Percentiles rank a stretch among this genome's conserved stretches.
phyloP scores from a whole-genome alignment of 2,888 invertebrate genomes.

The Nasonovia ribisnigri region DNA sequence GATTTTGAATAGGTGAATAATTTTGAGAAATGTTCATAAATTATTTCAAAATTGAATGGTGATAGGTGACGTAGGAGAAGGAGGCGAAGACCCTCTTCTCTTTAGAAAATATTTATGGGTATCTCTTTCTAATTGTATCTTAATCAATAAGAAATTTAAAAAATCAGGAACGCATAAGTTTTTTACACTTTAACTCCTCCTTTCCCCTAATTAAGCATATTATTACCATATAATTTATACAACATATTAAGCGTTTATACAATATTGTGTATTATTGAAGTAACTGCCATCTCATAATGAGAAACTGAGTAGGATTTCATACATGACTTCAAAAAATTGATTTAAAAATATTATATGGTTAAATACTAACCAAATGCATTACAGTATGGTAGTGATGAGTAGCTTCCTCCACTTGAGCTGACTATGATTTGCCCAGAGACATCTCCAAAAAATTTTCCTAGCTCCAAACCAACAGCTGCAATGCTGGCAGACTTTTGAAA shows the following conservation, averaged over 20 bases:
- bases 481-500: slow-evolving; percentile 8
- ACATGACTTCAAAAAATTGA: background rate
- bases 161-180: too few species aligned
- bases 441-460: slow-evolving; percentile 18
- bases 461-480: background rate
- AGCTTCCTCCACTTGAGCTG: background rate
- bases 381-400: background rate
- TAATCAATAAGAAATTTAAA: too few species aligned
- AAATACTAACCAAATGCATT: slow-evolving; percentile 24
- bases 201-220: too few species aligned
- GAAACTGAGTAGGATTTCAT: background rate
- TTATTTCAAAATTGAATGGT: too few species aligned
- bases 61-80: too few species aligned
- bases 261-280: background rate
- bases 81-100: too few species aligned
- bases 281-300: background rate
- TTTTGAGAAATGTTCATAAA: background rate
- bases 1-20: background rate
- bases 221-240: background rate
- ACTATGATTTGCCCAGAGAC: slow-evolving; percentile 7
- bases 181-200: too few species aligned
- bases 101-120: too few species aligned
- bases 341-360: background rate
- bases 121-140: too few species aligned
- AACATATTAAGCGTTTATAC: background rate